Conservation (phyloP, 2,888 invertebrate species). For the Oscheius sp. region DNA sequence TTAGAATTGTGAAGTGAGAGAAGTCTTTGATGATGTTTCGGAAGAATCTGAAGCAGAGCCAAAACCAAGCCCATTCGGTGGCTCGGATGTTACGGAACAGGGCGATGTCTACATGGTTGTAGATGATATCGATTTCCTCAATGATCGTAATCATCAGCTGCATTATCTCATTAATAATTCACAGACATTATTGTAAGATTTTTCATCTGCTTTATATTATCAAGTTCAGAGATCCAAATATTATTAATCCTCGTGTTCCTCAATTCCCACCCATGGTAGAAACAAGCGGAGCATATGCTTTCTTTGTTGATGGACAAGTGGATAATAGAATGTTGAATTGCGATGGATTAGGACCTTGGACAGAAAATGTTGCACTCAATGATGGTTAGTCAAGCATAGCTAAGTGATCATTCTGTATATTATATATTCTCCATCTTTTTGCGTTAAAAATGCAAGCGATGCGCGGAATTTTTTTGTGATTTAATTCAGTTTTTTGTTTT, state of each 20-base stretch:
- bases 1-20: slow-evolving; percentile 37
- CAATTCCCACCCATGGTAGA: slow-evolving; percentile 49
- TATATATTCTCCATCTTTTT: background rate
- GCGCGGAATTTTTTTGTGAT: too few relatives aligned
- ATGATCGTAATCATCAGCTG: slow-evolving; percentile 54
- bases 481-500: too few relatives aligned
- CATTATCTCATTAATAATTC: slow-evolving; percentile 57
- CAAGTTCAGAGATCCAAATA: slow-evolving; percentile 41
- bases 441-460: too few relatives aligned
- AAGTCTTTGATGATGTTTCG: slow-evolving; percentile 54
- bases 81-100: slow-evolving; percentile 36
- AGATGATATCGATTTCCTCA: slow-evolving; percentile 52
- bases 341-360: slow-evolving; percentile 61
- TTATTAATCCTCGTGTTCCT: slow-evolving; percentile 53
- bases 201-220: background rate
- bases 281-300: slow-evolving; percentile 50
- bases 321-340: slow-evolving; percentile 57
- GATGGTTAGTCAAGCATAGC: slow-evolving; percentile 21
- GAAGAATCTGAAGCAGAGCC: slow-evolving; percentile 54
- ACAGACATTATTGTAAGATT: slow-evolving; percentile 46
- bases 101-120: slow-evolving; percentile 47
- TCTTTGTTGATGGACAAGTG: slow-evolving; percentile 58
- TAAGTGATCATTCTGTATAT: background rate
- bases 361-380: slow-evolving; percentile 41
- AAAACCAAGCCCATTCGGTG: slow-evolving; percentile 56